A percentile compares a stretch with the other conserved stretches of the same genome.
These are phyloP conservation scores for Heterodera schachtii DNA, from an alignment of 1,140 invertebrate species.

Conservation along the genomic window DNA sequence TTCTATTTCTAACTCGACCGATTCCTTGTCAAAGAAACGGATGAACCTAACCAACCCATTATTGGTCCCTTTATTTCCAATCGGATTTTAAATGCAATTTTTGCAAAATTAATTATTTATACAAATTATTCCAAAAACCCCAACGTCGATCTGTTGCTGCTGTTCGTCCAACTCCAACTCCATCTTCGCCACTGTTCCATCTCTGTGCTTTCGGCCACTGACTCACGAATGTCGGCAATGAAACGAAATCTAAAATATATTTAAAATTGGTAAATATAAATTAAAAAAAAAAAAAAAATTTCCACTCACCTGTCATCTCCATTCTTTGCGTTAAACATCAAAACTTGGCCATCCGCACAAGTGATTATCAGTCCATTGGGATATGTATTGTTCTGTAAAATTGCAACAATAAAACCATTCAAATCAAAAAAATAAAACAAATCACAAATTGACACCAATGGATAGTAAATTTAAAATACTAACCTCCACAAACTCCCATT, in stretches of 20 bases:
- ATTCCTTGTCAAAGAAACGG: too few relatives aligned
- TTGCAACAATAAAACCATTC: not conserved
- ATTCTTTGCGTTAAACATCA: conserved; percentile 63
- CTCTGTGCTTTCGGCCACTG: conserved; percentile 58
- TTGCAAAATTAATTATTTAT: too few relatives aligned
- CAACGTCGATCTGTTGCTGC: not conserved
- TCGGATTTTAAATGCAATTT: too few relatives aligned
- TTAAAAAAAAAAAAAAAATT: too few relatives aligned
- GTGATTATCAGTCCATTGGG: conserved; percentile 33
- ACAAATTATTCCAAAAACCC: not conserved
- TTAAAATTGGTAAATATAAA: conserved; percentile 13
- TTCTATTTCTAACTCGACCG: too few relatives aligned
- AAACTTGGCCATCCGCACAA: conserved; percentile 43
- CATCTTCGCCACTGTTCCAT: conserved; percentile 59
- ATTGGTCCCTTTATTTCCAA: too few relatives aligned
- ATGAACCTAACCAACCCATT: too few relatives aligned
- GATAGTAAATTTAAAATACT: not conserved
- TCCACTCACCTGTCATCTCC: conserved; percentile 54
- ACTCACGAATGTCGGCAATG: conserved; percentile 58
- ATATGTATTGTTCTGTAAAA: conserved; percentile 42
- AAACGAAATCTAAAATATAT: conserved; percentile 47
- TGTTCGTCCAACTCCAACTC: conserved; percentile 63
- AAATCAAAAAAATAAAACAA: too few relatives aligned
- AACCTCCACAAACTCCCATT: too few relatives aligned
- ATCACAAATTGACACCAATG: not conserved